These are phyloP conservation scores for Lucinisca nassula DNA, from an alignment of 2,888 invertebrate genomes.

Conservation along the genomic window DNA sequence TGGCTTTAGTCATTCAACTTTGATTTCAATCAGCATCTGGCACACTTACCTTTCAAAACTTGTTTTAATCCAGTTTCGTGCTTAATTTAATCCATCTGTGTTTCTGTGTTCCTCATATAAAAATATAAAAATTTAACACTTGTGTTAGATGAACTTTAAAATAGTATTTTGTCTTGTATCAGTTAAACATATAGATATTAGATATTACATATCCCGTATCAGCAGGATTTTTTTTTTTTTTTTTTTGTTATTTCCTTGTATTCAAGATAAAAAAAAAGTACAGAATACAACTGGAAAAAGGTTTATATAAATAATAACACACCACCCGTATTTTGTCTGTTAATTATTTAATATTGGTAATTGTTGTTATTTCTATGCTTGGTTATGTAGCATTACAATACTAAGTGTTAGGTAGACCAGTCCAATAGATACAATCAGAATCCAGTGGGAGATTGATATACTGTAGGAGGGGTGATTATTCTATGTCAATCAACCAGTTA, in stretches of 20 bases:
- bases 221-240: not conserved
- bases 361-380: not conserved
- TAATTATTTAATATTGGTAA: conserved; percentile 1
- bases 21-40: not conserved
- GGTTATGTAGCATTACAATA: not conserved
- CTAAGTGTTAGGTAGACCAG: not conserved
- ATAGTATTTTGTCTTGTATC: too few relatives aligned
- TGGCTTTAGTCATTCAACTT: not conserved
- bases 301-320: not conserved
- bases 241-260: not conserved
- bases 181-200: not conserved
- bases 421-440: not conserved
- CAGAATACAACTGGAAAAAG: not conserved
- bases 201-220: not conserved
- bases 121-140: not conserved
- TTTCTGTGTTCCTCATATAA: too few relatives aligned
- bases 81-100: not conserved
- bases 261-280: not conserved
- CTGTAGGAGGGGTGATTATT: conserved; percentile 5
- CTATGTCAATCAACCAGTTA: conserved; percentile 8
- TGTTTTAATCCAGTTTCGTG: not conserved
- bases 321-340: not conserved
- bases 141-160: not conserved
- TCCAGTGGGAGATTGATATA: conserved; percentile 5
- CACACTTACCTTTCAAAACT: not conserved